These are phyloP conservation scores for Desmodus rotundus DNA, from an alignment of 2,113 vertebrate genomes.

Conservation along the genomic window DNA sequence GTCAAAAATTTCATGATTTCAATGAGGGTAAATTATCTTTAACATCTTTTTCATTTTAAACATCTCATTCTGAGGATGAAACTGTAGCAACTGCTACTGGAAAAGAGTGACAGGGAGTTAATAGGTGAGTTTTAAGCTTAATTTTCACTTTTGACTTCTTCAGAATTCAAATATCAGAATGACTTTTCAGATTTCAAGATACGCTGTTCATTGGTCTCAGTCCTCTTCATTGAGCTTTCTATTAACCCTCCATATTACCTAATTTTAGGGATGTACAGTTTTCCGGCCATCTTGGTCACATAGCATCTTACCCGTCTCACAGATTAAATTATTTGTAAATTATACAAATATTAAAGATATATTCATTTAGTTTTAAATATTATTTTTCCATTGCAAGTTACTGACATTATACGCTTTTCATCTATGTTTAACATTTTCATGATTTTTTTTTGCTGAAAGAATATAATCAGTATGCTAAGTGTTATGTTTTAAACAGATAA, in stretches of 20 bases:
- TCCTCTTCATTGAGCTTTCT: not conserved
- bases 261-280: not conserved
- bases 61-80: not conserved
- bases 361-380: constrained; percentile 62
- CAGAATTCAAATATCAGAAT: constrained; percentile 25
- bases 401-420: constrained; percentile 57
- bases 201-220: not conserved
- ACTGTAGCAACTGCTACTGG: not conserved
- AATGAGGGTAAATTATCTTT: not conserved
- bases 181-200: not conserved
- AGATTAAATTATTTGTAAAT: constrained; percentile 33
- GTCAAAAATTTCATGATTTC: not conserved
- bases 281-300: not conserved
- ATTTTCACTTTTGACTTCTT: constrained; percentile 25
- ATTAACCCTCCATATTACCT: not conserved
- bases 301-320: not conserved
- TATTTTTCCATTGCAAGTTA: constrained; percentile 49
- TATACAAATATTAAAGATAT: constrained; percentile 44
- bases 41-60: not conserved
- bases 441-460: constrained; percentile 61
- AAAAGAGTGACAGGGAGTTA: not conserved
- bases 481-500: constrained; percentile 60
- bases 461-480: constrained; percentile 70
- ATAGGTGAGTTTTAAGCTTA: not conserved
- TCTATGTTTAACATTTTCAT: constrained; percentile 64